Evolutionary conservation across 2,113 vertebrate species (phyloP).

Genomic region (Jaculus jaculus): DNA sequence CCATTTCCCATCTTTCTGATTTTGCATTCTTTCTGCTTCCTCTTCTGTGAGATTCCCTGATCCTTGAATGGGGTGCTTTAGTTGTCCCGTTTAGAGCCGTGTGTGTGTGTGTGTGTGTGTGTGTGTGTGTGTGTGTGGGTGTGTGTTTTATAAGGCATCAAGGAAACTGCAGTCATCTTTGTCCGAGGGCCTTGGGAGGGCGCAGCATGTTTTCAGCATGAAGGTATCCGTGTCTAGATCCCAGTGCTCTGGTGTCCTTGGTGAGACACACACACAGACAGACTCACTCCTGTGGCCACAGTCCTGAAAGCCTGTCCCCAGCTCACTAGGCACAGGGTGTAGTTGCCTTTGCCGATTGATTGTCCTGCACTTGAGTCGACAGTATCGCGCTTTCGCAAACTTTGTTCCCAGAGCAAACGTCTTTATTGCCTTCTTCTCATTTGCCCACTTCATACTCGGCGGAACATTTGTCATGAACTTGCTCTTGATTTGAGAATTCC

Average conservation of each 20-base stretch:
- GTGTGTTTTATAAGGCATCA: not conserved
- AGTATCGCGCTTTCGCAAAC: not conserved
- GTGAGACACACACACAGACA: not conserved
- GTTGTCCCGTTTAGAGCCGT: too few species aligned
- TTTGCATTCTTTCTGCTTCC: too few species aligned
- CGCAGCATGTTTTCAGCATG: not conserved
- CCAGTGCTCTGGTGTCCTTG: not conserved
- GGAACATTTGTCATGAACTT: not conserved
- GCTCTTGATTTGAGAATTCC: slow-evolving; percentile 10
- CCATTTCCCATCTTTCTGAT: too few species aligned
- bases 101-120: too few species aligned
- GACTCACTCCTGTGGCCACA: too few species aligned
- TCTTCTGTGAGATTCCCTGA: too few species aligned
- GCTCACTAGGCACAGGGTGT: not conserved
- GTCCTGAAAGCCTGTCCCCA: too few species aligned
- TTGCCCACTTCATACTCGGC: not conserved
- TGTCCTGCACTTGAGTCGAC: not conserved
- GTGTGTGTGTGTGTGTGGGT: not conserved
- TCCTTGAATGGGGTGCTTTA: too few species aligned
- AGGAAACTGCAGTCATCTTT: too few species aligned
- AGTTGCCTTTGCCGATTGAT: not conserved
- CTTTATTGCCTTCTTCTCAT: not conserved
- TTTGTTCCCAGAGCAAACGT: not conserved
- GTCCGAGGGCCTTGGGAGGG: not conserved
- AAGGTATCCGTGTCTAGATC: not conserved